Percentiles rank a stretch among this genome's conserved stretches.
phyloP scores from a whole-genome alignment of 64 coral and sea anemone species.

The Anthopleura sola region DNA sequence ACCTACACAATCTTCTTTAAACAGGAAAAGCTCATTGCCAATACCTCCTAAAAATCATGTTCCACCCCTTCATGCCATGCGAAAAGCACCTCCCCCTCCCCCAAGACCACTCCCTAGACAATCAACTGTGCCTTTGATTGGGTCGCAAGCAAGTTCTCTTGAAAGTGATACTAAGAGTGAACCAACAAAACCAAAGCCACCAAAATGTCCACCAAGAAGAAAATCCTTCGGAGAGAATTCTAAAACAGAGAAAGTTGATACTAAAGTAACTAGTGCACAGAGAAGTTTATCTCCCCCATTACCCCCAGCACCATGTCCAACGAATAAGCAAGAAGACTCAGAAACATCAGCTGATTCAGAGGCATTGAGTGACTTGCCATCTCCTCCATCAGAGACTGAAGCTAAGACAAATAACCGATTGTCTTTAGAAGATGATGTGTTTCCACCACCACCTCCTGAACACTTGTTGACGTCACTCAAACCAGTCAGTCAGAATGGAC shows the following conservation, averaged over 20 bases:
- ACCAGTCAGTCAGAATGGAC: neutral
- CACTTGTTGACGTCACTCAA: neutral
- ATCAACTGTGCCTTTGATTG: neutral
- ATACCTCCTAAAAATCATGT: conserved; percentile 15
- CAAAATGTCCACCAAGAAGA: neutral
- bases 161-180: neutral
- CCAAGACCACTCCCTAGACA: neutral
- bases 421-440: conserved; percentile 15
- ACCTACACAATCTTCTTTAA: conserved; percentile 40
- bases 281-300: neutral
- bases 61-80: conserved; percentile 7
- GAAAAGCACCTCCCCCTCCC: conserved; percentile 19
- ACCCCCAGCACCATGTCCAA: neutral
- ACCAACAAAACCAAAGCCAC: neutral
- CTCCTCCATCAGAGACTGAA: neutral
- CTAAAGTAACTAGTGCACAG: neutral
- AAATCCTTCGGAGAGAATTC: neutral
- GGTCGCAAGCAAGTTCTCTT: neutral
- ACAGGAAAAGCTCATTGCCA: conserved; percentile 53
- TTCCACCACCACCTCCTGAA: neutral
- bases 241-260: neutral
- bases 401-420: neutral
- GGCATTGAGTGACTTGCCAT: neutral
- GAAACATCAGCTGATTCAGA: neutral
- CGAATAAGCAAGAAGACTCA: neutral